Conservation (phyloP, 2,113 vertebrate genomes). For the Zosterops pallidus region DNA sequence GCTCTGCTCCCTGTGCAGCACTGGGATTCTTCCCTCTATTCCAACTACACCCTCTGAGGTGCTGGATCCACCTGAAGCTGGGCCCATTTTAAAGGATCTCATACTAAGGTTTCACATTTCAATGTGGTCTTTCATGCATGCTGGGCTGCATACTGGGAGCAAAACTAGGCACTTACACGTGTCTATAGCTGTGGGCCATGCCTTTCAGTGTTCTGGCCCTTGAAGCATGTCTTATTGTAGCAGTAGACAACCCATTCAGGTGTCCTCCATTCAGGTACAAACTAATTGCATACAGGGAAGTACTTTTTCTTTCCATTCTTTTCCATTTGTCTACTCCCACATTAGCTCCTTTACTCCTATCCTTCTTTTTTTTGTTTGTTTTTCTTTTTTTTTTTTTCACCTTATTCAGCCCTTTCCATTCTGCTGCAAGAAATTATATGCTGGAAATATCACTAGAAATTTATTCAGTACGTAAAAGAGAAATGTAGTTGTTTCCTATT, state of each 20-base stretch:
- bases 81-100: background rate
- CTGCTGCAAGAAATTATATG: background rate
- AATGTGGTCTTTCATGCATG: background rate
- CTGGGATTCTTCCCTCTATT: background rate
- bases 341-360: rapidly evolving
- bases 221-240: background rate
- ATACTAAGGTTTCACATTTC: background rate
- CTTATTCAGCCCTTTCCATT: background rate
- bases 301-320: background rate
- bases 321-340: background rate
- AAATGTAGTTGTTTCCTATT: background rate
- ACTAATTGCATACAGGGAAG: background rate
- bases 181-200: background rate
- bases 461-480: background rate
- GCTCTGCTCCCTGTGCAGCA: rapidly evolving
- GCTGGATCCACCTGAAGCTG: background rate
- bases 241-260: background rate
- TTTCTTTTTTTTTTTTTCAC: no score
- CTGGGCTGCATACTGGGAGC: background rate
- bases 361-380: background rate
- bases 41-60: background rate
- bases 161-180: background rate
- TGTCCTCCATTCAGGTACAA: background rate
- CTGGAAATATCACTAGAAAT: background rate
- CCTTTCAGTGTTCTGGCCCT: background rate